Evolutionary conservation across 2,888 invertebrate species (phyloP), one percentile per base, ranked within the genome.

Genomic region (Agrochola lychnidis): DNA sequence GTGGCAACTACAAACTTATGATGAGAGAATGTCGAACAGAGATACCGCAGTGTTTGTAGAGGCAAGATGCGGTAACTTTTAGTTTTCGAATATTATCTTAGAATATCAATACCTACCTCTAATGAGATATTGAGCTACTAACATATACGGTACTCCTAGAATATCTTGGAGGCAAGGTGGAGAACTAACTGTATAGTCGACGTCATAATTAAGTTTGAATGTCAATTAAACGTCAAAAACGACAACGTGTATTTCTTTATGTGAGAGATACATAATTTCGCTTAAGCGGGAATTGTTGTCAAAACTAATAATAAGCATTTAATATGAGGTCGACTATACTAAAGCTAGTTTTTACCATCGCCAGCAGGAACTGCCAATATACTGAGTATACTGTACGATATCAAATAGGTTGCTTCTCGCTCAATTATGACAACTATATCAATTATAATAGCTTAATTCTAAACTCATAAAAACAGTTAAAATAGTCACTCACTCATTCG

Each of bases 41-140:
- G 22, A 53, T 53, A 78, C 9, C 25, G 48, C 25, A 14, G 7
- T 36, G 36, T 3, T 36, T 36, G 36, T 36, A 36, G 36, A 36
- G 36, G 36, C 36, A 36, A 4, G 4, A 36, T 36, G 36, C 36
- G 36, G 36, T 40, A 57, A 40, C 48, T 30, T 69, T 74, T 45
- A 22, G 56, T 64, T 84, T 30, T 63, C 9, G 30, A 64, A n/a
- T 57, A 36, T 66, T 84, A 84, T 81, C 64, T 61, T 51, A 22
- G 59, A n/a, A 16, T 57, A 36, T 40, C 53, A n/a, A 14, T 66
- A 68, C 63, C 14, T 66, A 68, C 63, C 14, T 66, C 19, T 77
- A 51, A 36, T 62, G 42, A 53, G 36, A 53, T 63, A 78, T 63
- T 51, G 16, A 36, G 25, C n/a, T 25, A 57, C n/a, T 25, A 57